Base-by-base conservation (phyloP, 2,888 invertebrate genomes). In the Acleris sparsana region DNA sequence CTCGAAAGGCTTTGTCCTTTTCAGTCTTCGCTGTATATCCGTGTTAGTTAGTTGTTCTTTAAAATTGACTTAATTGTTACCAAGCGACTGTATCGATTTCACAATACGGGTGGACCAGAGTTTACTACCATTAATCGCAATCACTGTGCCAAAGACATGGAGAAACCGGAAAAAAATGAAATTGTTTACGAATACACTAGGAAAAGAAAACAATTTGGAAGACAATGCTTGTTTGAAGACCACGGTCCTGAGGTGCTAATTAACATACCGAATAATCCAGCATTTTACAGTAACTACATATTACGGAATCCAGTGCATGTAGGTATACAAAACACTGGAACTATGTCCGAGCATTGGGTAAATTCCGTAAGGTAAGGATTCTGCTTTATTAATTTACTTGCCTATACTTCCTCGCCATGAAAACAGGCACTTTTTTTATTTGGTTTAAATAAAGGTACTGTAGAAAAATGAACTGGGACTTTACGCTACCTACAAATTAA, bases 161-260 rank as follows among this genome's bases (percentile, higher is more conserved):
- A 91, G 48, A 90, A 86, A 72, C 79, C 80, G 63, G 91, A 92
- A 67, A 90, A 89, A 78, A 70, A 70, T 13, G 91, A 91, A 74
- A 63, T 88, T 1, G 83, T 81, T 1, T 91, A 88, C 71, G 92
- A 92, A 80, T 96, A 96, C 79, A 94, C 95, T 69, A 96, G 94
- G 83, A 94, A 94, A 72, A 94, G 97, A 51, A 93, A 93, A 71
- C 93, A 95, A 69, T 97, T 96, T 81, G 97, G 97, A 0, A 93
- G 93, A 72, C 95, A 96, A 76, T 94, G 94, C 58, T 81, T 94
- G 55, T 97, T 97, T 79, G 93, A 94, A 68, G 95, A 96, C 75
- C 94, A 93, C 76, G 94, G 95, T n/a, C 94, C 94, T 6, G 94
- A 94, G 71, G 80, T 96, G 48, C 87, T 94, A 58, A 94, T 95